These are phyloP conservation scores for Leucozona laternaria DNA, from an alignment of 2,888 invertebrate species.

Conservation along the genomic window DNA sequence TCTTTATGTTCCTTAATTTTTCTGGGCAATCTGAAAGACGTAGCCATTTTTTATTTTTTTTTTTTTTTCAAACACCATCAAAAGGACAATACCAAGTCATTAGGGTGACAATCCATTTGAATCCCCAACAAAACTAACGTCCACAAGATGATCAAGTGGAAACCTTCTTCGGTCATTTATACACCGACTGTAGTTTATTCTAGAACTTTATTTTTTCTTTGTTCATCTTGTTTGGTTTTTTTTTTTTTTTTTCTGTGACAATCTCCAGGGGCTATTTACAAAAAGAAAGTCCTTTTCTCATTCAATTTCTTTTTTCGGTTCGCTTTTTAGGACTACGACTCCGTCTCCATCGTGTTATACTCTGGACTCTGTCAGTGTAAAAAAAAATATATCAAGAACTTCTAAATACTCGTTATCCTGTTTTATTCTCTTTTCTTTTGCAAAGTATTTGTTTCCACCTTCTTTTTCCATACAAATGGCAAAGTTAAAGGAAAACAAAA, in stretches of 20 bases:
- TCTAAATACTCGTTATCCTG: slow-evolving; percentile 24
- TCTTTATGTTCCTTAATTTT: neutral
- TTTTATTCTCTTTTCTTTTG: neutral
- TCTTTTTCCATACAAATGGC: slow-evolving; percentile 4
- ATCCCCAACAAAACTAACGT: slow-evolving; percentile 36
- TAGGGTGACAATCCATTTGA: slow-evolving; percentile 58
- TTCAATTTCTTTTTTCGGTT: neutral
- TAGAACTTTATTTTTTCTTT: neutral
- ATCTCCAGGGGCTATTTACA: neutral
- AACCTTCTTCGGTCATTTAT: slow-evolving; percentile 45
- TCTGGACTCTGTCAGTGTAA: neutral
- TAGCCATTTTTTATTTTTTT: neutral
- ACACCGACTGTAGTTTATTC: slow-evolving; percentile 18
- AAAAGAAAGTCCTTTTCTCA: slow-evolving; percentile 13
- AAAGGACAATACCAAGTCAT: slow-evolving; percentile 58
- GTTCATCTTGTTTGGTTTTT: no score
- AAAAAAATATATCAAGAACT: neutral
- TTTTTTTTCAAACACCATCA: slow-evolving; percentile 27
- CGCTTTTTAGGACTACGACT: neutral
- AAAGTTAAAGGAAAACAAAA: neutral
- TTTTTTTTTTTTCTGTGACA: neutral
- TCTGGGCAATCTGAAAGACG: neutral
- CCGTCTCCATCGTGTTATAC: neutral
- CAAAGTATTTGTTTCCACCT: slow-evolving; percentile 36
- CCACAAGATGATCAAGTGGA: slow-evolving; percentile 54